Evolutionary conservation across 1,140 invertebrate genomes (phyloP), one percentile per base, ranked within the genome.

Genomic region (Zaprionus africanus): DNA sequence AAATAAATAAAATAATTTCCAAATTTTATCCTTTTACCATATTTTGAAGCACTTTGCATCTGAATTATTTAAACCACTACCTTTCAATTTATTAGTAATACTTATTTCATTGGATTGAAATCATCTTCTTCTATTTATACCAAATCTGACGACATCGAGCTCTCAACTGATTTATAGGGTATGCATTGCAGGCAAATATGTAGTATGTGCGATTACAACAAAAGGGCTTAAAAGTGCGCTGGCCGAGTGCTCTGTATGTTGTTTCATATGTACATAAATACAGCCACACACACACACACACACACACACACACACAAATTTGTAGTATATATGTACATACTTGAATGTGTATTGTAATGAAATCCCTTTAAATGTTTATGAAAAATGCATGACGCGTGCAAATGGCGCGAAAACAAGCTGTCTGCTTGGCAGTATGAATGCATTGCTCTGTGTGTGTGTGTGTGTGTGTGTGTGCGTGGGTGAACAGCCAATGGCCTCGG

Each of bases 311-410:
- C 51, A 46, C 22, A 22, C 22, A 22, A 1, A 22, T 15, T 6
- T 43, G 24, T 19, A 34, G 56, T 49, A 34, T 51, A 36, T 69
- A 72, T 28, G 24, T 19, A 22, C 46, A 31, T 34, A 12, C 13
- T 34, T 22, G 26, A 24, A 15, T 65, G 17, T 61, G n/a, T 67
- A 60, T 79, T 87, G 83, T 90, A 90, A 90, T 90, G 86, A 90
- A 90, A 90, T 85, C 81, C 68, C 79, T 82, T 90, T 85, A 90
- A 90, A 90, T 90, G 85, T 90, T 90, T 90, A 90, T 90, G 79
- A 90, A 90, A 91, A 91, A 91, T 91, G 87, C 82, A 91, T 91
- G 87, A 73, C 78, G 87, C 87, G 82, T 91, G 87, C 87, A 91
- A 91, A 91, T 91, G 87, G 87, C 87, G 87, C 87, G 87, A 87